Base-by-base conservation (phyloP, 2,797 vertebrate genomes). In the Synanceia verrucosa region DNA sequence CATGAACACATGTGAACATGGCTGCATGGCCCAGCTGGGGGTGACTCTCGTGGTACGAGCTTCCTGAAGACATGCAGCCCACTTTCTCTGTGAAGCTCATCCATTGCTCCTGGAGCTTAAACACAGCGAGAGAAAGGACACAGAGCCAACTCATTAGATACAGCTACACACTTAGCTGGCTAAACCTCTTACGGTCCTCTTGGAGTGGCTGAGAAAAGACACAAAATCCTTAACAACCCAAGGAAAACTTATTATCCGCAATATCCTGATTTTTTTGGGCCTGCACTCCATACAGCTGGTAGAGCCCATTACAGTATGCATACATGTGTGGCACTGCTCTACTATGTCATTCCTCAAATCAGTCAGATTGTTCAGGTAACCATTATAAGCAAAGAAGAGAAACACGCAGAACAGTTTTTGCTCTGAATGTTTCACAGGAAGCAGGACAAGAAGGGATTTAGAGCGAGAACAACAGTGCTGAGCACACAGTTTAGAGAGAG, bases 71-170 rank as follows among this genome's bases (percentile, higher is more conserved):
- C 89, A 92, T 86, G 51, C 5, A 60, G 73, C 95, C 91, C 74
- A 93, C 86, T 41, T 89, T 86, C 62, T 0, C 46, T 34, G 85
- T 89, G 76, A 95, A 91, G n/a, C 77, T 72, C 84, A 88, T 52
- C 94, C 94, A 95, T 64, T 92, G 86, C 75, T 95, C 92, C 73
- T 94, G 94, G 60, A 95, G 93, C 95, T 95, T 80, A 76, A 77
- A 82, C 76, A 79, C 37, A 70, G 10, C 9, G 34, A 61, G 48
- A 23, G 31, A 65, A 37, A 59, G 48, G 43, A 43, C 14, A 66
- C 37, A 47, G 74, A 48, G 87, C 83, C 83, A 89, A 88, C 77
- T 90, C 90, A 91, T 89, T 88, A 90, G 86, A 85, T 69, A 52
- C 72, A 81, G 81, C 79, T 31, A 41, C 77, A 82, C 76, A 84